Conservation (phyloP, 2,888 invertebrate species). For the Danaus chrysippus region DNA sequence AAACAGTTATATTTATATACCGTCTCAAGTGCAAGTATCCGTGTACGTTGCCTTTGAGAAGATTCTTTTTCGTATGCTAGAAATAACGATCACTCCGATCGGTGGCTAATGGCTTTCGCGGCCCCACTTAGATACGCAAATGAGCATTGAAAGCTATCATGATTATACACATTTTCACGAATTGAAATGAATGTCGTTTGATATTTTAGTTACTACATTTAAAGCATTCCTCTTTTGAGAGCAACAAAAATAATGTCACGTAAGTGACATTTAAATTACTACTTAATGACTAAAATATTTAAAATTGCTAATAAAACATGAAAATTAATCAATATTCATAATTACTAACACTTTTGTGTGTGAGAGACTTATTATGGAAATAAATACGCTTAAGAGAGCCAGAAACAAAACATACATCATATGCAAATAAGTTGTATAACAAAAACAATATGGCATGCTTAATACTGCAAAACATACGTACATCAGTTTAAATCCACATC, state of each 20-base stretch:
- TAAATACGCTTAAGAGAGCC: too few species aligned
- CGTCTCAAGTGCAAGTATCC: constrained; percentile 5
- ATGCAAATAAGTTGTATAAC: neutral
- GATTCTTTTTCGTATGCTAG: constrained; percentile 68
- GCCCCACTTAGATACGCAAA: constrained; percentile 78
- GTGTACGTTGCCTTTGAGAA: constrained; percentile 22
- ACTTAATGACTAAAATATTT: too few species aligned
- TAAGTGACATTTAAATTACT: too few species aligned
- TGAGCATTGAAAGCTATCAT: constrained; percentile 68
- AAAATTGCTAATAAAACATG: too few species aligned
- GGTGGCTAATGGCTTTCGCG: constrained; percentile 73
- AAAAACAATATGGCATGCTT: neutral
- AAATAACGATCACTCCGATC: constrained; percentile 76
- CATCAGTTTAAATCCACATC: constrained; percentile 9
- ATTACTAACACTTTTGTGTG: too few species aligned
- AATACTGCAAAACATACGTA: neutral
- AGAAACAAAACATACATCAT: too few species aligned
- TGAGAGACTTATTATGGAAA: too few species aligned
- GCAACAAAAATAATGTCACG: too few species aligned
- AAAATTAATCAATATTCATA: too few species aligned
- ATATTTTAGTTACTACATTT: neutral
- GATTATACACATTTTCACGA: constrained; percentile 51
- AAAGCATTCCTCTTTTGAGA: too few species aligned
- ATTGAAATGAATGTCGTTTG: constrained; percentile 25
- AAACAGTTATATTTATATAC: constrained; percentile 4